phyloP scores from a whole-genome alignment of 2,888 invertebrate species.

The Torymus texanus region DNA sequence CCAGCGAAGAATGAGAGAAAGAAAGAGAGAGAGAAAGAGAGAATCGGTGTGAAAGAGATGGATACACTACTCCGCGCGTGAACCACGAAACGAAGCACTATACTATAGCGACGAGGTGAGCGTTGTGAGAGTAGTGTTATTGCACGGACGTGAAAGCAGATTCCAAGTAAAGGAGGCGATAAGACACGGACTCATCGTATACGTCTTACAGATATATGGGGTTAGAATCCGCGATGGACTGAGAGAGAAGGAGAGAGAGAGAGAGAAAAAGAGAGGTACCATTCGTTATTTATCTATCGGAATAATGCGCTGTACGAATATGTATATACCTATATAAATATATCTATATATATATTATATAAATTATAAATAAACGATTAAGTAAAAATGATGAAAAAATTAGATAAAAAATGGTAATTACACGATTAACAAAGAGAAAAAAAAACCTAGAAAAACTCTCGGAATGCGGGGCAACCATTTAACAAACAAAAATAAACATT shows the following conservation, averaged over 20 bases:
- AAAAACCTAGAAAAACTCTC: conserved; percentile 17
- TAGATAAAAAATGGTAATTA: conserved; percentile 16
- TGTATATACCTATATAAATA: conserved; percentile 59
- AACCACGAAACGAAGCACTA: too few relatives aligned
- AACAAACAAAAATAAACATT: conserved; percentile 15
- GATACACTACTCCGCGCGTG: too few relatives aligned
- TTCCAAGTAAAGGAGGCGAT: too few relatives aligned
- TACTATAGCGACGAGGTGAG: too few relatives aligned
- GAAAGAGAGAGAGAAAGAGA: not conserved
- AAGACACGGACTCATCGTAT: too few relatives aligned
- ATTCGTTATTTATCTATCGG: conserved; percentile 56
- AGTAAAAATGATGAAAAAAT: conserved; percentile 28
- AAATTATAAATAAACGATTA: conserved; percentile 53
- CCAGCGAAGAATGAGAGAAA: conserved; percentile 19
- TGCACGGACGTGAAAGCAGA: too few relatives aligned
- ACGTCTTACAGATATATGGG: too few relatives aligned
- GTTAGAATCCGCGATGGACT: too few relatives aligned
- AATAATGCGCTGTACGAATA: conserved; percentile 55
- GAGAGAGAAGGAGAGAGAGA: conserved; percentile 1
- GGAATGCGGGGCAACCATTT: too few relatives aligned
- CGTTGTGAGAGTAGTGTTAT: too few relatives aligned
- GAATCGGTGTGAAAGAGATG: too few relatives aligned
- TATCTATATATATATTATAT: conserved; percentile 56
- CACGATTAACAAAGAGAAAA: conserved; percentile 7
- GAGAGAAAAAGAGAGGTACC: conserved; percentile 18